A percentile compares a stretch with the other conserved stretches of the same genome.
phyloP scores from a whole-genome alignment of 2,797 vertebrate species.

The Nasua narica region DNA sequence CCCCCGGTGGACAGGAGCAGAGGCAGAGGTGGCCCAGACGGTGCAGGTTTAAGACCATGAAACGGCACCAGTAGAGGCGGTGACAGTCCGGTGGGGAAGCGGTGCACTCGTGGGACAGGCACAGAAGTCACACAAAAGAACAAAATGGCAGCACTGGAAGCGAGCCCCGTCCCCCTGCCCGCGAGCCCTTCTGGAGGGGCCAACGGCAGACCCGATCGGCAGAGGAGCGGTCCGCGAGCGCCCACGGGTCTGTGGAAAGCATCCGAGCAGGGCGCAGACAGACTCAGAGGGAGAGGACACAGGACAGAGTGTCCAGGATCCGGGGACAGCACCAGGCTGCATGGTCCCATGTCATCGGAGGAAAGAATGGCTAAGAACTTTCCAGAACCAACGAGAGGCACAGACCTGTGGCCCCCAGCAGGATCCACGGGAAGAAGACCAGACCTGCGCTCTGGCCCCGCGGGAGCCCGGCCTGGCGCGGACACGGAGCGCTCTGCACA shows the following conservation, averaged over 20 bases:
- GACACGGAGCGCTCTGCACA: not conserved
- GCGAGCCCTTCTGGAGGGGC: not conserved
- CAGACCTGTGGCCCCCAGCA: not conserved
- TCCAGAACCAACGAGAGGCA: not conserved
- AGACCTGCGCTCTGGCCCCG: not conserved
- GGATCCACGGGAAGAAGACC: not conserved
- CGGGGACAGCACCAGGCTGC: not conserved
- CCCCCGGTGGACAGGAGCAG: not conserved
- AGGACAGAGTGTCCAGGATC: not conserved
- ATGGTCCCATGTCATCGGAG: not conserved
- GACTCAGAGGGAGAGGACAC: not conserved
- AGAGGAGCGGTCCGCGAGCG: no score
- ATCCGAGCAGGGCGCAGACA: no score
- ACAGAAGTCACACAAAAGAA: no score
- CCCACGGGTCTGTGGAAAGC: no score
- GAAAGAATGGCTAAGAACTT: not conserved
- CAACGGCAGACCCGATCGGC: not conserved
- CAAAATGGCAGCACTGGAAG: not conserved
- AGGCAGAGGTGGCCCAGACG: not conserved
- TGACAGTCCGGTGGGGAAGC: not conserved
- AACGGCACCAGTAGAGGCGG: accelerated
- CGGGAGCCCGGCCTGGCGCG: not conserved
- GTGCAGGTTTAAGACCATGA: not conserved
- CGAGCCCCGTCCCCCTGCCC: accelerated
- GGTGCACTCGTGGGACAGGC: accelerated